Percentiles rank a stretch among this genome's conserved stretches.
Evolutionary conservation across 1,140 invertebrate genomes (phyloP).

Genomic region (Zaprionus camerounensis): DNA sequence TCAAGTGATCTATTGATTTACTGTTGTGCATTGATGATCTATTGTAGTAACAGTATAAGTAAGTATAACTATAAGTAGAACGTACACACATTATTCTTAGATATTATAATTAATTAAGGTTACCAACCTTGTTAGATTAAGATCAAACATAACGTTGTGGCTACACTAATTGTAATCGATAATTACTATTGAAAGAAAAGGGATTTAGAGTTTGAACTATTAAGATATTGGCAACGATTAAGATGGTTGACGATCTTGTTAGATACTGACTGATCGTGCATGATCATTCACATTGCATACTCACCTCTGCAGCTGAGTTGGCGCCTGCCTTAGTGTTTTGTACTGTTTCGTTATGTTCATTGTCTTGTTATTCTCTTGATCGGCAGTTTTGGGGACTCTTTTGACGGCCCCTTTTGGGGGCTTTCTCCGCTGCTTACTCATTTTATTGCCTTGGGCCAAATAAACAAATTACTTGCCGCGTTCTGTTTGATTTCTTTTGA

Average conservation of each 20-base stretch:
- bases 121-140: too few species aligned
- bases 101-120: too few species aligned
- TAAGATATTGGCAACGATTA: not conserved
- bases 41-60: too few species aligned
- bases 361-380: not conserved
- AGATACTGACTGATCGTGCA: too few species aligned
- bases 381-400: slow-evolving; percentile 2
- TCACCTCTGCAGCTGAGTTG: not conserved
- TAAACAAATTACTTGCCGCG: slow-evolving; percentile 76
- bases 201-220: too few species aligned
- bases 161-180: too few species aligned
- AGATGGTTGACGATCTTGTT: not conserved
- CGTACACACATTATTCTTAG: too few species aligned
- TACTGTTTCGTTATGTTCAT: not conserved
- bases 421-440: slow-evolving; percentile 49
- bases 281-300: not conserved
- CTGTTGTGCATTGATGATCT: too few species aligned
- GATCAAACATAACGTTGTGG: too few species aligned
- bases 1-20: too few species aligned
- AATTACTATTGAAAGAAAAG: too few species aligned
- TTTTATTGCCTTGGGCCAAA: slow-evolving; percentile 75
- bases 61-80: too few species aligned
- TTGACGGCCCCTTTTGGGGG: slow-evolving; percentile 9
- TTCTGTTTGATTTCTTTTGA: slow-evolving; percentile 80
- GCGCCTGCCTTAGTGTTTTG: not conserved